Evolutionary conservation across 1,140 invertebrate species (phyloP).

Genomic region (Apis mellifera): Amel_HAv3.1 CM009935.2:348501-349000

Average conservation of each 20-base stretch:
- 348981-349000: not conserved
- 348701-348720: constrained; percentile 14
- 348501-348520: not conserved
- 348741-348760: not conserved
- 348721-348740: not conserved
- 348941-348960: not conserved
- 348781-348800: not conserved
- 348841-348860: not conserved
- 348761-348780: not conserved
- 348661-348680: not conserved
- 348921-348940: not conserved
- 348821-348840: too few species aligned
- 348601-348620: not conserved
- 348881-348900: not conserved
- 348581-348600: constrained; percentile 4
- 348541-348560: not conserved
- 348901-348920: not conserved
- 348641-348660: not conserved
- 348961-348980: not conserved
- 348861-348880: not conserved
- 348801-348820: too few species aligned
- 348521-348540: constrained; percentile 4
- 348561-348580: constrained; percentile 13
- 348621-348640: not conserved
- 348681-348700: constrained; percentile 45